Percentiles rank a stretch among this genome's conserved stretches.
Evolutionary conservation across 2,113 vertebrate species (phyloP).

Genomic region (Saguinus imperator): DNA sequence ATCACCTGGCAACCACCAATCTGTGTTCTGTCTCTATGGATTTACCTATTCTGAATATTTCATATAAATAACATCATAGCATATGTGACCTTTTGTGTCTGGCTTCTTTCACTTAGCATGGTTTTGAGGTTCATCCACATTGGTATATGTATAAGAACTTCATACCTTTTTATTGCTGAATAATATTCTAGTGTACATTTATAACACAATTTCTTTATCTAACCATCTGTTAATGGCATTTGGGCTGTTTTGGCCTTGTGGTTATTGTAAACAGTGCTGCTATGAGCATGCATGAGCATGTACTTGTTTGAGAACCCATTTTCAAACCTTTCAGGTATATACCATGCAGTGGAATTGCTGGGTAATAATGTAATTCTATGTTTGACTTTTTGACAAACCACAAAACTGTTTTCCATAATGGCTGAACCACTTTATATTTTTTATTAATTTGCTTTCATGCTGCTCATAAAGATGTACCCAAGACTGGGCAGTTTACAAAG

Average conservation of each 20-base stretch:
- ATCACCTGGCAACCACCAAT: not conserved
- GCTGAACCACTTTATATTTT: not conserved
- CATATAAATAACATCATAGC: not conserved
- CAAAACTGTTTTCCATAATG: not conserved
- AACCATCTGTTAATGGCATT: not conserved
- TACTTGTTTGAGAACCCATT: not conserved
- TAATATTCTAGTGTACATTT: not conserved
- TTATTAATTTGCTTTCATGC: too few relatives aligned
- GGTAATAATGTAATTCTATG: not conserved
- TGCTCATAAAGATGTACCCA: too few relatives aligned
- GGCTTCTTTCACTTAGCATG: not conserved
- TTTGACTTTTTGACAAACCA: slow-evolving; percentile 22
- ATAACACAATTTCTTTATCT: not conserved
- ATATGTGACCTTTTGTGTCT: not conserved
- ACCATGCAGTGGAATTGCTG: not conserved
- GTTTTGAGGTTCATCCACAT: not conserved
- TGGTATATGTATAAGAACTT: not conserved
- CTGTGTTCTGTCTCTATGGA: not conserved
- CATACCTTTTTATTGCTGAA: not conserved
- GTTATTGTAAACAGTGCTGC: not conserved
- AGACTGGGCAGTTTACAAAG: too few relatives aligned
- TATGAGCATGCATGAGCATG: not conserved
- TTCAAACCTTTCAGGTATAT: not conserved
- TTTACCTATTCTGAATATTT: not conserved
- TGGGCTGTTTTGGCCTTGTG: not conserved